phyloP scores from a whole-genome alignment of 2,113 vertebrate genomes.

The Scatophagus argus region DNA sequence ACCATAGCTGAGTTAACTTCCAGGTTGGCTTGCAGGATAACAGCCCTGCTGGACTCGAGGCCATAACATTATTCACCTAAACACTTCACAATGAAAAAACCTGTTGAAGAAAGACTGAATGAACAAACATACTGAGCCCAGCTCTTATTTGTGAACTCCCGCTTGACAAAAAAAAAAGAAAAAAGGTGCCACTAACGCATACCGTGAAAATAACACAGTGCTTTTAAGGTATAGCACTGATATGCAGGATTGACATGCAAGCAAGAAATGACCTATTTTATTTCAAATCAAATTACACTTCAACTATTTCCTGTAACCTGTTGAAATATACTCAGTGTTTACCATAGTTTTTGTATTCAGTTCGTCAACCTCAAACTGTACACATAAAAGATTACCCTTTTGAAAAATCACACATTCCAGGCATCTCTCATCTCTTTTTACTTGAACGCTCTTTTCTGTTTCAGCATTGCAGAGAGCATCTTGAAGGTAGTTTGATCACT shows the following conservation, averaged over 20 bases:
- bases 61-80: conserved; percentile 59
- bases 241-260: background rate
- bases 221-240: background rate
- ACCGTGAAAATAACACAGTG: conserved; percentile 9
- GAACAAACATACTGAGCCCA: conserved; percentile 9
- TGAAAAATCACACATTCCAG: conserved; percentile 25
- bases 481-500: conserved; percentile 52
- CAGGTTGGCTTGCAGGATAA: conserved; percentile 57
- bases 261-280: background rate
- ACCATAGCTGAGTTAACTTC: conserved; percentile 66
- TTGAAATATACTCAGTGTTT: background rate
- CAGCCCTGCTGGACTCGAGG: conserved; percentile 26
- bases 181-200: background rate
- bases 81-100: conserved; percentile 37
- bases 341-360: background rate
- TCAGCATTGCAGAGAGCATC: conserved; percentile 41
- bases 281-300: background rate
- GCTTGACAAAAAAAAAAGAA: too few species aligned
- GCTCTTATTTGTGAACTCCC: conserved; percentile 21
- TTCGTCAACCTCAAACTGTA: background rate
- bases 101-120: conserved; percentile 33
- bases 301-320: background rate
- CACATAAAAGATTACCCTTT: conserved; percentile 15
- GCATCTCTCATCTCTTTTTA: conserved; percentile 28
- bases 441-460: conserved; percentile 12